These are phyloP conservation scores for Cinara cedri DNA, from an alignment of 2,888 invertebrate species.

Conservation along the genomic window DNA sequence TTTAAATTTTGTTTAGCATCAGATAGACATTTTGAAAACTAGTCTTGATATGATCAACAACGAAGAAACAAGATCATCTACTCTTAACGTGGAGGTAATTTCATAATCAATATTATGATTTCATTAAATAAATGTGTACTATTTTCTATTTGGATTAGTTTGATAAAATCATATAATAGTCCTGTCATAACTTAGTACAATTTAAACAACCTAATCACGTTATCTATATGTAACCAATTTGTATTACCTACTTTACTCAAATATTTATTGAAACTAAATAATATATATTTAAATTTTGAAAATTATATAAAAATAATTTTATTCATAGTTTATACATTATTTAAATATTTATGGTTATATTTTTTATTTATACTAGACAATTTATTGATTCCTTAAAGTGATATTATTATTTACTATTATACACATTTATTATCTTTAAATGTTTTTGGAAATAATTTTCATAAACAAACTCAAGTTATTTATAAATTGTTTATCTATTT, in stretches of 20 bases:
- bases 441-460: conserved; percentile 20
- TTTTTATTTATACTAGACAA: conserved; percentile 27
- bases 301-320: conserved; percentile 35
- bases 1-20: conserved; percentile 40
- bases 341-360: conserved; percentile 12
- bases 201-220: not conserved
- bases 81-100: conserved; percentile 40
- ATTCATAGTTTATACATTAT: conserved; percentile 30
- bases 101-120: conserved; percentile 33
- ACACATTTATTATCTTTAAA: conserved; percentile 21
- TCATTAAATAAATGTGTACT: not conserved
- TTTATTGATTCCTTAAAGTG: conserved; percentile 22
- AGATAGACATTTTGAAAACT: conserved; percentile 49
- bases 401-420: conserved; percentile 41
- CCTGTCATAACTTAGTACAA: conserved; percentile 15
- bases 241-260: conserved; percentile 24
- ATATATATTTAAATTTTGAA: conserved; percentile 27
- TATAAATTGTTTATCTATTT: not conserved
- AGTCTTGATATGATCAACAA: conserved; percentile 42
- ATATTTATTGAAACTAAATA: conserved; percentile 29
- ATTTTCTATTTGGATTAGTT: too few relatives aligned
- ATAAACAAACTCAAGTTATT: not conserved
- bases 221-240: conserved; percentile 16
- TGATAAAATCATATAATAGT: not conserved
- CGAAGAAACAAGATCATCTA: conserved; percentile 42